Percentiles rank a stretch among this genome's conserved stretches.
Evolutionary conservation across 2,113 vertebrate species (phyloP).

Genomic region (Nettapus auritus): DNA sequence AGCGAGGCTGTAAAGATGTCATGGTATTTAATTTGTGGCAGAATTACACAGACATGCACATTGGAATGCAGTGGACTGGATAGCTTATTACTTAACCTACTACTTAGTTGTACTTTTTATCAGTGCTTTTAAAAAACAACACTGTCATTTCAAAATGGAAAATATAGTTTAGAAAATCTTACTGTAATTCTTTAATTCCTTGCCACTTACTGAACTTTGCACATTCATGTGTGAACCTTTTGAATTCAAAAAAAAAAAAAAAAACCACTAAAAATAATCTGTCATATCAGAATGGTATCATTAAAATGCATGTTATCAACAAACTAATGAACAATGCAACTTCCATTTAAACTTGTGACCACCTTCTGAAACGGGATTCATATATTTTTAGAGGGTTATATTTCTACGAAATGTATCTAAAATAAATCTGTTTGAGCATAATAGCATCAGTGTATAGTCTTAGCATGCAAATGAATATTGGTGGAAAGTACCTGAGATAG

Average conservation of each 20-base stretch:
- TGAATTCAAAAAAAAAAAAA: background rate
- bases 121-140: background rate
- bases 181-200: background rate
- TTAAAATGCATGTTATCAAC: background rate
- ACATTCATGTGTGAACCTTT: background rate
- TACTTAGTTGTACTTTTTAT: background rate
- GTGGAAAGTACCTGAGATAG: slow-evolving; percentile 34
- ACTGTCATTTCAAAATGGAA: background rate
- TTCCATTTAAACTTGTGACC: background rate
- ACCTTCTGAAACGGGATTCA: background rate
- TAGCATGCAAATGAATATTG: background rate
- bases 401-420: background rate
- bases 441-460: background rate
- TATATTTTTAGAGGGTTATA: background rate
- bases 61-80: background rate
- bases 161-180: background rate
- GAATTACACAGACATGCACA: background rate
- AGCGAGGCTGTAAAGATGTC: background rate
- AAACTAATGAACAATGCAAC: background rate
- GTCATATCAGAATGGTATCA: background rate
- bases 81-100: background rate
- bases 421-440: background rate
- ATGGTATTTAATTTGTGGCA: background rate
- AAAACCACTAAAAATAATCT: background rate
- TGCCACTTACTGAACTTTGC: background rate